phyloP scores from a whole-genome alignment of 2,113 vertebrate genomes.

The Malurus melanocephalus region DNA sequence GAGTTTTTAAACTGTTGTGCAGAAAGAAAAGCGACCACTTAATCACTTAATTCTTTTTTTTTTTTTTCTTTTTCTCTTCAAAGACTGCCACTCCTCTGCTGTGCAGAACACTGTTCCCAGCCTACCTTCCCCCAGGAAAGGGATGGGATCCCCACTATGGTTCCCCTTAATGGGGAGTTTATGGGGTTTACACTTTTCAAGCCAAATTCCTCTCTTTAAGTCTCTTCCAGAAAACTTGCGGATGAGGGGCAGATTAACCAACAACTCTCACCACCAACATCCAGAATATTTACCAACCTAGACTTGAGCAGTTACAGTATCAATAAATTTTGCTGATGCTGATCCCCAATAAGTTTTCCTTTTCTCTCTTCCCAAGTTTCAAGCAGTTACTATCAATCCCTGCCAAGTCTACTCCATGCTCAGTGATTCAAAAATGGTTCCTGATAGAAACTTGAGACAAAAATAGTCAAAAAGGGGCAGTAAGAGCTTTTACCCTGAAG shows the following conservation, averaged over 20 bases:
- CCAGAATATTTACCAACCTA: background rate
- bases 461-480: background rate
- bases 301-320: background rate
- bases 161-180: background rate
- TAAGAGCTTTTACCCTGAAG: background rate
- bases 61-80: background rate
- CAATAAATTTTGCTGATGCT: background rate
- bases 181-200: background rate
- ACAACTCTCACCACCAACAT: background rate
- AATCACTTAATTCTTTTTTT: accelerated
- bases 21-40: background rate
- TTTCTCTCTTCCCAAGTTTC: background rate
- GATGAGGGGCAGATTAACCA: background rate
- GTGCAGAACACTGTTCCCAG: background rate
- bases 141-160: background rate
- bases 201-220: background rate
- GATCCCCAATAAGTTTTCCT: background rate
- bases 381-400: background rate
- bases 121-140: background rate
- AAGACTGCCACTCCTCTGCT: background rate
- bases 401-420: background rate
- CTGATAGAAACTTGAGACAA: background rate
- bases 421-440: background rate
- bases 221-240: background rate
- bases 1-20: background rate